These are phyloP conservation scores for Synanthedon formicaeformis DNA, from an alignment of 2,888 invertebrate species.

Conservation along the genomic window DNA sequence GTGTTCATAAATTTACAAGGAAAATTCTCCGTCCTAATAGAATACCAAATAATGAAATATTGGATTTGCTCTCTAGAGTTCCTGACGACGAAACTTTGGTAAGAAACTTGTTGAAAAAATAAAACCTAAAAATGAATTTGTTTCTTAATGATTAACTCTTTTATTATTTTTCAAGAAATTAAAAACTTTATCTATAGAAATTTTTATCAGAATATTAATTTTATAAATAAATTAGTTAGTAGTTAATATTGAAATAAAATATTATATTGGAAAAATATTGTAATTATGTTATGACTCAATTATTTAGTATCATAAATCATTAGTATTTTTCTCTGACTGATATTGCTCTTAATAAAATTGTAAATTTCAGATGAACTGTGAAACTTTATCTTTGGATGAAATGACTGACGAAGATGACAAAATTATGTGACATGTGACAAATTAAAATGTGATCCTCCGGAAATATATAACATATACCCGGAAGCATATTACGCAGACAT, in stretches of 20 bases:
- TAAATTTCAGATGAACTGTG: slow-evolving; percentile 19
- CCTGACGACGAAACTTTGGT: slow-evolving; percentile 94
- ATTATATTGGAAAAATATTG: no score
- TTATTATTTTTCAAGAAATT: no score
- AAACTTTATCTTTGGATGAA: slow-evolving; percentile 36
- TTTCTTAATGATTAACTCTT: slow-evolving; percentile 1
- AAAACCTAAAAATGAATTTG: neutral
- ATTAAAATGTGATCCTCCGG: neutral
- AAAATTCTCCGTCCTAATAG: slow-evolving; percentile 90
- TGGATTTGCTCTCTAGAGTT: slow-evolving; percentile 93
- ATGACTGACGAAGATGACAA: slow-evolving; percentile 30
- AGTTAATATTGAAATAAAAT: no score
- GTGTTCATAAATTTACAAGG: slow-evolving; percentile 91
- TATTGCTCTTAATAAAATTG: neutral
- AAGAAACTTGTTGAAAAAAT: slow-evolving; percentile 38
- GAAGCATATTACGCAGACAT: no score
- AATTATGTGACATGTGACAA: neutral
- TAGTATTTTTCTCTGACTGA: no score
- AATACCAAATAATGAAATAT: slow-evolving; percentile 93
- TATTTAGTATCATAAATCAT: no score
- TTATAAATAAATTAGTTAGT: no score
- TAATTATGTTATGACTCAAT: no score
- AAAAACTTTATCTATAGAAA: no score
- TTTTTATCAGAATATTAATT: no score
- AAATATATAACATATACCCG: no score